A percentile compares a stretch with the other conserved stretches of the same genome.
Evolutionary conservation across 2,113 vertebrate species (phyloP).

Genomic region (Salvelinus namaycush): DNA sequence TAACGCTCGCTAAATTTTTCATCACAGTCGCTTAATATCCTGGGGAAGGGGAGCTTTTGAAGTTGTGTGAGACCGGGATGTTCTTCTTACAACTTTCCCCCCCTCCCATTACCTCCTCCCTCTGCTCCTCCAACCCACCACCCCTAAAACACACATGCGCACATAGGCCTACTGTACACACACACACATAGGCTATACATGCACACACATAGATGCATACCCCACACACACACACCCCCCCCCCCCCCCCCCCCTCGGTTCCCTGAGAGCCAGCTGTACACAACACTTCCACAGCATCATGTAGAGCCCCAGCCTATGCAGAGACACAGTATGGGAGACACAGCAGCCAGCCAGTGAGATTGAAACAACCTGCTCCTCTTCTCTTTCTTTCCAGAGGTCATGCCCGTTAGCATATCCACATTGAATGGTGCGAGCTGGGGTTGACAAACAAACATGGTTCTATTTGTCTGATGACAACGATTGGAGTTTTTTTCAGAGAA

Average conservation of each 20-base stretch:
- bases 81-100: conserved; percentile 71
- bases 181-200: background rate
- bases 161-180: conserved; percentile 18
- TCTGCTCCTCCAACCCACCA: conserved; percentile 57
- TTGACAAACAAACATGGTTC: background rate
- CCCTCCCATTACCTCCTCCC: conserved; percentile 61
- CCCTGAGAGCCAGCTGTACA: background rate
- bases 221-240: background rate
- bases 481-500: too few species aligned
- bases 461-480: background rate
- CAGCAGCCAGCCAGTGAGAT: background rate
- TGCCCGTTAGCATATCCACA: background rate
- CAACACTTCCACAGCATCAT: background rate
- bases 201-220: background rate
- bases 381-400: too few species aligned
- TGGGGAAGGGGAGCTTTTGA: conserved; percentile 84
- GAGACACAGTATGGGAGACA: background rate
- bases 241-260: background rate
- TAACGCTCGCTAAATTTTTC: conserved; percentile 85
- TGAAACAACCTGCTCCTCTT: background rate
- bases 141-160: conserved; percentile 43
- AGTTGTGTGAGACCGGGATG: conserved; percentile 78
- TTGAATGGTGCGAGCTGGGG: background rate
- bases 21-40: conserved; percentile 85
- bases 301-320: background rate